A percentile compares a stretch with the other conserved stretches of the same genome.
phyloP scores from a whole-genome alignment of 2,113 vertebrate species.

The Petrocephalus microphthalmus region DNA sequence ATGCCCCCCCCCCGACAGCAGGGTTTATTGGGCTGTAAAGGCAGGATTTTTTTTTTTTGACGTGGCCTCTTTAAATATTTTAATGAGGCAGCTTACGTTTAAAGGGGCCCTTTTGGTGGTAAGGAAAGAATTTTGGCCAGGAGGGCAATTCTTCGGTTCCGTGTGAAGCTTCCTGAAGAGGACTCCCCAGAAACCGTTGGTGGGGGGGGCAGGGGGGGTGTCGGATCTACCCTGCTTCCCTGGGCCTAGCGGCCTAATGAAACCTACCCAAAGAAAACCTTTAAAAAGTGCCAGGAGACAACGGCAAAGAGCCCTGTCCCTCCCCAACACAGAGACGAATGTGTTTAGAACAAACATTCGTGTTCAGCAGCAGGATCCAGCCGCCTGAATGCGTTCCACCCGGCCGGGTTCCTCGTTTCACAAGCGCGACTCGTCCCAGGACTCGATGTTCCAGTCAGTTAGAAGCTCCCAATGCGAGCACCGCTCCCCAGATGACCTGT shows the following conservation, averaged over 20 bases:
- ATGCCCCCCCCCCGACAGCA: constrained; percentile 7
- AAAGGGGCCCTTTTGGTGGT: constrained; percentile 28
- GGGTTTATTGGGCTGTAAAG: constrained; percentile 40
- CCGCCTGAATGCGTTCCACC: not conserved
- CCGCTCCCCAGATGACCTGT: not conserved
- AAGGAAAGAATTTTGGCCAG: constrained; percentile 28
- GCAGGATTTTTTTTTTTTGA: constrained; percentile 28
- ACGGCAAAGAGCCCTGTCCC: not conserved
- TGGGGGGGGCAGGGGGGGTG: not conserved
- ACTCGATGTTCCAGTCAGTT: constrained; percentile 3
- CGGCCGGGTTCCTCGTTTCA: not conserved
- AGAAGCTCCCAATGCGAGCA: not conserved
- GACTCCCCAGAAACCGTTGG: not conserved
- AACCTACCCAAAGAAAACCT: not conserved
- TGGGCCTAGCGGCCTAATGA: not conserved
- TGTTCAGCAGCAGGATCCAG: not conserved
- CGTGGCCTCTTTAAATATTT: constrained; percentile 35
- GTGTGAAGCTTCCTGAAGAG: not conserved
- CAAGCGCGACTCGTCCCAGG: not conserved
- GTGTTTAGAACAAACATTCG: not conserved
- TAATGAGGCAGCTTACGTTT: constrained; percentile 19
- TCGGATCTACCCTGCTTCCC: not conserved
- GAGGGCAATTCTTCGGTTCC: not conserved
- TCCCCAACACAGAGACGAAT: not conserved
- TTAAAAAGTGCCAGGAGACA: not conserved